Base-by-base conservation (phyloP, 2,888 invertebrate species). In the Leptinotarsa peninsularis region DNA sequence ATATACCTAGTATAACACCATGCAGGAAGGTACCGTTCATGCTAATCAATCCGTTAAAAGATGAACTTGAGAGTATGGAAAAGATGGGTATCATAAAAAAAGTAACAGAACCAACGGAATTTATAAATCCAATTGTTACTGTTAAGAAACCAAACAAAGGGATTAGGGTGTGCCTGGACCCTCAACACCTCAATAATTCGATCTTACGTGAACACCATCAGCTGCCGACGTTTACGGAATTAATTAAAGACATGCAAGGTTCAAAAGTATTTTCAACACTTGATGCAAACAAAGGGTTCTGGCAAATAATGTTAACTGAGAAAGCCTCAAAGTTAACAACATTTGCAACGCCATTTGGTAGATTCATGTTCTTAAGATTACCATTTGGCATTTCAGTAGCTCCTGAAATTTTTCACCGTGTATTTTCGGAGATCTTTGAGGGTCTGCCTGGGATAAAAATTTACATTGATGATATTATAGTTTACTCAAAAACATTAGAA, bases 71-170 rank as follows among this genome's bases (percentile, higher is more conserved):
- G 15, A 52, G 52, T 15, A 52, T 52, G 52, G 15, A n/a, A n/a
- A 15, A 52, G n/a, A n/a, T n/a, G 15, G n/a, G n/a, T 52, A 52
- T 52, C n/a, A 52, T 52, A 15, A 52, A n/a, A n/a, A n/a, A n/a
- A n/a, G n/a, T n/a, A n/a, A 52, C 52, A n/a, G 17, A 52, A 52
- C 52, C 52, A 52, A 52, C 52, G 15, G 52, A 52, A 52, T 52
- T 52, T 52, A n/a, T 52, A n/a, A 52, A 52, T 52, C 52, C 52
- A 52, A 52, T 52, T n/a, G 52, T 15, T n/a, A 52, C n/a, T 52
- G 52, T 52, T 15, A 52, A 52, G 5, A 52, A 52, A 52, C 15
- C 52, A n/a, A n/a, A 52, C n/a, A 52, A 52, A n/a, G n/a, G n/a
- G 15, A 52, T 52, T 52, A 15, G 52, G 52, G n/a, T 52, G 4